These are phyloP conservation scores for Drosophila chauvacae DNA, from an alignment of 1,140 invertebrate genomes.

Conservation along the genomic window DNA sequence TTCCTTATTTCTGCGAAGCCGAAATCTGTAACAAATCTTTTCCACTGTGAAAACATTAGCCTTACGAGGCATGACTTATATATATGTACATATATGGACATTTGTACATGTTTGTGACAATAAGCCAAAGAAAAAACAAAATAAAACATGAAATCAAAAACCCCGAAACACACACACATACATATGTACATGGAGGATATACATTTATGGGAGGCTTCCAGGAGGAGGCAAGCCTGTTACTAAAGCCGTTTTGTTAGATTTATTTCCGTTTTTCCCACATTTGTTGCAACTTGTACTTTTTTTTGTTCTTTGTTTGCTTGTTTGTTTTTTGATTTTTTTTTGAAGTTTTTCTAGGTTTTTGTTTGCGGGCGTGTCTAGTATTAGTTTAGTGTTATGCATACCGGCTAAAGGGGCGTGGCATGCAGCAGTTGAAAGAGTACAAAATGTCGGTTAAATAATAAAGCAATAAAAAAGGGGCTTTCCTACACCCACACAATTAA, in stretches of 20 bases:
- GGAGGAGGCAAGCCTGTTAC: slow-evolving; percentile 36
- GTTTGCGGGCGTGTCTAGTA: slow-evolving; percentile 53
- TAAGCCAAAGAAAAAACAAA: slow-evolving; percentile 58
- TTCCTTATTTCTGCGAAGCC: slow-evolving; percentile 55
- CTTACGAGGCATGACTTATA: slow-evolving; percentile 67
- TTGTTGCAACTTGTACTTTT: slow-evolving; percentile 62
- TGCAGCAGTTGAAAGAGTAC: slow-evolving; percentile 24
- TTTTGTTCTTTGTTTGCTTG: slow-evolving; percentile 23
- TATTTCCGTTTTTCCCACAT: slow-evolving; percentile 74
- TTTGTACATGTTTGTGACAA: slow-evolving; percentile 44
- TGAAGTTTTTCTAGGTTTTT: slow-evolving; percentile 33
- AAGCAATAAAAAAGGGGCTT: background rate
- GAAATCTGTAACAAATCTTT: slow-evolving; percentile 78
- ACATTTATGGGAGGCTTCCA: slow-evolving; percentile 25
- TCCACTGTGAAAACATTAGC: slow-evolving; percentile 72
- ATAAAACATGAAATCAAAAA: slow-evolving; percentile 55
- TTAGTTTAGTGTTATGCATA: slow-evolving; percentile 51
- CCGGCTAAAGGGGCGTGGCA: slow-evolving; percentile 27
- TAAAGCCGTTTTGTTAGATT: slow-evolving; percentile 79
- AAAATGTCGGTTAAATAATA: background rate
- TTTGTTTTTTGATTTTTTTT: slow-evolving; percentile 17
- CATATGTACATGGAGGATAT: slow-evolving; percentile 2
- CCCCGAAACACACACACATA: slow-evolving; percentile 49
- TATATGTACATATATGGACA: slow-evolving; percentile 49
- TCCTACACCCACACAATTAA: background rate